Base-by-base conservation (phyloP, 2,888 invertebrate species). In the Troides oblongomaculatus region DNA sequence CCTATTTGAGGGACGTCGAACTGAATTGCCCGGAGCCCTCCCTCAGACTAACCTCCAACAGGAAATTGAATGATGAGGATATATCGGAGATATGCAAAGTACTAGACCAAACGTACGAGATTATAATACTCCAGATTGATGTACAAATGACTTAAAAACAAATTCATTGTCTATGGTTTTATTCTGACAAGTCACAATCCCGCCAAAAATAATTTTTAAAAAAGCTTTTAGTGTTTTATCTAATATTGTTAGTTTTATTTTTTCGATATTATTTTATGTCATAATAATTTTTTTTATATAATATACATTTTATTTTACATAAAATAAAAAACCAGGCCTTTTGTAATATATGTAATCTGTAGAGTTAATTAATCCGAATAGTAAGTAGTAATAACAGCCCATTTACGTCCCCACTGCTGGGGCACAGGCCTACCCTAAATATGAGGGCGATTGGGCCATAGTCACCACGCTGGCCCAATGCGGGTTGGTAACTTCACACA, bases 11-110 rank as follows among this genome's bases (percentile, higher is more conserved):
- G 50, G 92, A 94, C 18, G 89, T 93, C 0, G 97, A 97, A 80
- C 88, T 90, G 12, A 87, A 93, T 62, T 91, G 94, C 46, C 95
- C 95, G 0, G 94, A 94, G 73, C 96, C 96, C 1, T 96, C 96
- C 72, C 94, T 98, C 62, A 93, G 97, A 62, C 82, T 97, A 58
- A 94, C 95, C 0, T 93, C 95, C 0, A 97, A 95, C 79, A 93
- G 93, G 56, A 92, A 94, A 66, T 83, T 97, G 18, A 94, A 93
- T 0, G 88, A 94, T 68, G 89, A 92, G 0, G 96, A 95, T 73
- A 94, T 97, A n/a, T 70, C 85, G 0, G 62, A 83, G 36, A 77
- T 93, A 7, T 86, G 88, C 39, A 71, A 78, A 0, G 71, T 93
- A 50, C 76, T 93, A 12, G 91, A 90, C 25, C 87, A 91, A 68